phyloP scores from a whole-genome alignment of 2,113 vertebrate genomes.

The Silurus asotus region DNA sequence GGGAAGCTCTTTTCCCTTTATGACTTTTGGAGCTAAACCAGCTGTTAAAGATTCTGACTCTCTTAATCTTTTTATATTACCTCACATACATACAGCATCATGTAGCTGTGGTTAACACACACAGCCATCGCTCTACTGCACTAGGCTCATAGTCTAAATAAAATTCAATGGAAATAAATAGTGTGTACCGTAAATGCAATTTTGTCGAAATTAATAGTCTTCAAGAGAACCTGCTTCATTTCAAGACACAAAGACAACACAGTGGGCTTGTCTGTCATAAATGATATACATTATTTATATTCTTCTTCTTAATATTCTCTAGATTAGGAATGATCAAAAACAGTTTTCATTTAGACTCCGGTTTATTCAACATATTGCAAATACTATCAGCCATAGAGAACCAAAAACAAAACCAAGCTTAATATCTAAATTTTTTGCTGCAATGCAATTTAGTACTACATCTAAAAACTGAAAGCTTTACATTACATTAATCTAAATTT shows the following conservation, averaged over 20 bases:
- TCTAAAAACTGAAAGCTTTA: neutral
- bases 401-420: neutral
- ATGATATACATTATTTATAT: neutral
- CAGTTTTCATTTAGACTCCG: neutral
- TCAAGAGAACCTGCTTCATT: neutral
- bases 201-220: neutral
- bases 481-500: neutral
- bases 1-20: constrained; percentile 55
- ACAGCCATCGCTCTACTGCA: neutral
- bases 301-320: neutral
- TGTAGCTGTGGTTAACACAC: neutral
- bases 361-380: neutral
- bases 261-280: neutral
- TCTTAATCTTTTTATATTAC: constrained; percentile 23
- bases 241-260: neutral
- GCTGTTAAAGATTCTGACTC: constrained; percentile 60
- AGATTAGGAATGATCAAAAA: neutral
- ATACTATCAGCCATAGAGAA: neutral
- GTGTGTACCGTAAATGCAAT: neutral
- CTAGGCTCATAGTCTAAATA: neutral
- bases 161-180: neutral
- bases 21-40: constrained; percentile 54
- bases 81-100: neutral
- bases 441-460: neutral
- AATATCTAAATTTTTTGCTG: neutral